Evolutionary conservation across 2,797 vertebrate genomes (phyloP).

Genomic region (Dromococcyx pavoninus): DNA sequence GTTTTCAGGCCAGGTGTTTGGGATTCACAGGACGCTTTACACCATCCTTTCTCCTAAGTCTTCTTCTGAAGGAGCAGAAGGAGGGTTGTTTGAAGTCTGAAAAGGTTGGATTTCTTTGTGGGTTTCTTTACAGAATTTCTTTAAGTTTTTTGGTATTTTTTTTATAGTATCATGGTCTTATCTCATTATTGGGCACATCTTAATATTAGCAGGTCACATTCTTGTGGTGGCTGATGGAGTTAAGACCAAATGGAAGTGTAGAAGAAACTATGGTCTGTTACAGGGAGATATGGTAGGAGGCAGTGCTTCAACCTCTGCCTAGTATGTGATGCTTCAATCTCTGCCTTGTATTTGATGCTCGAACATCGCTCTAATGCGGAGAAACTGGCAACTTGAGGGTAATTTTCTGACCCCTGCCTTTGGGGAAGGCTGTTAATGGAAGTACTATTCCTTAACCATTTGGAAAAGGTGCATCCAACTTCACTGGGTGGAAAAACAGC

Average conservation of each 20-base stretch:
- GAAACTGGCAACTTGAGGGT: background rate
- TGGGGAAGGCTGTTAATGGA: background rate
- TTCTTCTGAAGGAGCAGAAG: background rate
- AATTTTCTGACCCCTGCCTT: background rate
- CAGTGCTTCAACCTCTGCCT: background rate
- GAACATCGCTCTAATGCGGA: background rate
- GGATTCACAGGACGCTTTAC: background rate
- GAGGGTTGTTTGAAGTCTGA: background rate
- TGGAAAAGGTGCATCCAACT: background rate
- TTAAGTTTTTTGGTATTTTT: accelerated
- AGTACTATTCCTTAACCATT: background rate
- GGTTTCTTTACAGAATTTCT: background rate
- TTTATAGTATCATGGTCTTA: background rate
- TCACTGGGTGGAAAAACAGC: background rate
- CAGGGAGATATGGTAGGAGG: accelerated
- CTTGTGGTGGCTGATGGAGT: background rate
- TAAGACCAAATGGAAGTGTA: background rate
- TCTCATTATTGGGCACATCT: background rate
- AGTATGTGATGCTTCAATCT: background rate
- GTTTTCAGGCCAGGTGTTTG: background rate
- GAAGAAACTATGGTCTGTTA: background rate
- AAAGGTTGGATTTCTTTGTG: background rate
- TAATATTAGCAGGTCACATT: background rate
- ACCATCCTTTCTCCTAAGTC: background rate
- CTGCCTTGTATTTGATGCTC: background rate